Conservation (phyloP, 2,113 vertebrate genomes). For the Pelvicachromis taeniatus region DNA sequence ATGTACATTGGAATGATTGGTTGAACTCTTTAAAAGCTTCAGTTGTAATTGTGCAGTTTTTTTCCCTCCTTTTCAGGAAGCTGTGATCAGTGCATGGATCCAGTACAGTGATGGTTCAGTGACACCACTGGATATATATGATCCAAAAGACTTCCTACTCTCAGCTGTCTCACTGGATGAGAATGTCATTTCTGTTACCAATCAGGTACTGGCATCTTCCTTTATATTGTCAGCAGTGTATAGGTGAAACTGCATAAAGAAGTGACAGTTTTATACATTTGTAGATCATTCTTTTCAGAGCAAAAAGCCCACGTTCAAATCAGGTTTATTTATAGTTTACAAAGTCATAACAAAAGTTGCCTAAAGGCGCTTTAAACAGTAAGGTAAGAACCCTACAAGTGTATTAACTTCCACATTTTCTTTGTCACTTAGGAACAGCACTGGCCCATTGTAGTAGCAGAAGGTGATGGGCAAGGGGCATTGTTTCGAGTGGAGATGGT, state of each 20-base stretch:
- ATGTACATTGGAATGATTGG: neutral
- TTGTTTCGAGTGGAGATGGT: conserved; percentile 90
- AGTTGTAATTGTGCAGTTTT: neutral
- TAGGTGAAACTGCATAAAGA: neutral
- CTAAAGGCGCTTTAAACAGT: rapidly evolving
- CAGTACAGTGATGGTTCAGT: conserved; percentile 92
- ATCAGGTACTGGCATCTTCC: conserved; percentile 45
- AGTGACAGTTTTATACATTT: neutral
- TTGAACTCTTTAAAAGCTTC: neutral
- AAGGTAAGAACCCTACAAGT: neutral
- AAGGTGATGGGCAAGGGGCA: conserved; percentile 88
- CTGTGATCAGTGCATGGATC: conserved; percentile 87
- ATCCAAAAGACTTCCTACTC: conserved; percentile 88
- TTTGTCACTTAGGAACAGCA: conserved; percentile 71
- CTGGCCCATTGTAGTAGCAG: conserved; percentile 83
- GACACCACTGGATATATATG: conserved; percentile 91
- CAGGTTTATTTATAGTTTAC: neutral
- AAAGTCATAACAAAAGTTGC: neutral
- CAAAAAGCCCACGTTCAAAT: neutral
- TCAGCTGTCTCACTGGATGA: conserved; percentile 85
- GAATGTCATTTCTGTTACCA: conserved; percentile 82
- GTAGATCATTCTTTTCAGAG: neutral
- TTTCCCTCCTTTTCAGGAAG: conserved; percentile 76
- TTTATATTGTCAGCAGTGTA: neutral
- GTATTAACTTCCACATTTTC: neutral